Conservation (phyloP, 2,113 vertebrate species). For the Osmerus eperlanus region DNA sequence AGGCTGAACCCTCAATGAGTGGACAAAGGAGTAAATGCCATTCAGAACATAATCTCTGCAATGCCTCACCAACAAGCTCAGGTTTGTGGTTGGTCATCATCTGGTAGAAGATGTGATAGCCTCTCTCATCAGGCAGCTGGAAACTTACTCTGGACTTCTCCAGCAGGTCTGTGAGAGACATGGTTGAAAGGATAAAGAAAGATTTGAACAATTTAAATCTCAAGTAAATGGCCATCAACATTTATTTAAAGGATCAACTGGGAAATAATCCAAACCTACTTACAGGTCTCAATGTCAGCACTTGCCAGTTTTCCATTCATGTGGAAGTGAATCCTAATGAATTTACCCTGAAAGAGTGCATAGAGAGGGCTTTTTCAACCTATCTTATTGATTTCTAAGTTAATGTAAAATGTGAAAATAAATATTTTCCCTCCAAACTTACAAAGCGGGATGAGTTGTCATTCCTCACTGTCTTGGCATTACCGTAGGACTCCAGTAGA, state of each 20-base stretch:
- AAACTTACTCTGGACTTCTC: constrained; percentile 48
- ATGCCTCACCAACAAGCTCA: constrained; percentile 37
- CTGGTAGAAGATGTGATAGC: constrained; percentile 52
- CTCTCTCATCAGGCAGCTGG: constrained; percentile 50
- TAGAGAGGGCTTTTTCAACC: not conserved
- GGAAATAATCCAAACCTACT: constrained; percentile 38
- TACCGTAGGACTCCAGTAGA: constrained; percentile 65
- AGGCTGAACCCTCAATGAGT: not conserved
- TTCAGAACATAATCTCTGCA: no score
- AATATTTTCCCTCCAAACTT: constrained; percentile 29
- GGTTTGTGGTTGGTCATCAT: constrained; percentile 52
- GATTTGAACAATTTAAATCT: not conserved
- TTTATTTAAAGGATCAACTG: not conserved
- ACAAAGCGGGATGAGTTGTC: constrained; percentile 70
- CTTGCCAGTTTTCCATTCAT: constrained; percentile 78
- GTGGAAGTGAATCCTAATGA: constrained; percentile 77
- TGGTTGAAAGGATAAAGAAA: no score
- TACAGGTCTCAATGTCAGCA: constrained; percentile 82
- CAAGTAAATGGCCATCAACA: not conserved
- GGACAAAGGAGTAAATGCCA: not conserved
- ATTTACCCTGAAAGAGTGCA: constrained; percentile 71
- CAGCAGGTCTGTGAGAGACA: constrained; percentile 26
- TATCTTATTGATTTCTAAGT: no score
- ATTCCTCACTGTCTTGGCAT: constrained; percentile 68
- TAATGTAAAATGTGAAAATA: no score